Evolutionary conservation across 1,140 invertebrate species (phyloP).

Genomic region (Lethocerus indicus): DNA sequence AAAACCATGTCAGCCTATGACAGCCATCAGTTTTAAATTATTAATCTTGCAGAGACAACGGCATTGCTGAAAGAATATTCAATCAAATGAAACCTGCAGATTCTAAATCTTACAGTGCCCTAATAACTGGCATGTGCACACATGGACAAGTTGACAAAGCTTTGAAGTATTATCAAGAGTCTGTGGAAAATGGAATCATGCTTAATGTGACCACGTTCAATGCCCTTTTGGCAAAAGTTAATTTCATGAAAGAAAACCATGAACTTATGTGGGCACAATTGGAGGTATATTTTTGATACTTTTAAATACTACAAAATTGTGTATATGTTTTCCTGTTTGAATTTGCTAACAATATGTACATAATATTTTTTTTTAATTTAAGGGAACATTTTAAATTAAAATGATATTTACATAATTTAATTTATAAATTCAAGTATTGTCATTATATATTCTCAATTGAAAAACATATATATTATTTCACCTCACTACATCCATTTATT

Average conservation of each 20-base stretch:
- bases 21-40: not conserved
- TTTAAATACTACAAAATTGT: too few relatives aligned
- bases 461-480: too few relatives aligned
- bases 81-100: constrained; percentile 22
- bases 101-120: constrained; percentile 27
- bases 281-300: too few relatives aligned
- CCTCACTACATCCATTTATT: too few relatives aligned
- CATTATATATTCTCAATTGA: too few relatives aligned
- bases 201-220: constrained; percentile 52
- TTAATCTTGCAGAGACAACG: constrained; percentile 25
- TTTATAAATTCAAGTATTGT: too few relatives aligned
- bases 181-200: constrained; percentile 38
- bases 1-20: not conserved
- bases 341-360: too few relatives aligned
- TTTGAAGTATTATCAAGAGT: constrained; percentile 44
- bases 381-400: too few relatives aligned
- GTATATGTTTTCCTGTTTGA: too few relatives aligned
- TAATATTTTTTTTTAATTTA: not conserved
- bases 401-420: too few relatives aligned
- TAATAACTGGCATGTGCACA: constrained; percentile 38
- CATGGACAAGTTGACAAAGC: constrained; percentile 43
- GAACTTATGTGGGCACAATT: constrained; percentile 43
- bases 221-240: constrained; percentile 37
- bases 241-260: constrained; percentile 39
- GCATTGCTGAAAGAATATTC: constrained; percentile 31